Base-by-base conservation (phyloP, 2,888 invertebrate genomes). In the Harpalus rubripes region DNA sequence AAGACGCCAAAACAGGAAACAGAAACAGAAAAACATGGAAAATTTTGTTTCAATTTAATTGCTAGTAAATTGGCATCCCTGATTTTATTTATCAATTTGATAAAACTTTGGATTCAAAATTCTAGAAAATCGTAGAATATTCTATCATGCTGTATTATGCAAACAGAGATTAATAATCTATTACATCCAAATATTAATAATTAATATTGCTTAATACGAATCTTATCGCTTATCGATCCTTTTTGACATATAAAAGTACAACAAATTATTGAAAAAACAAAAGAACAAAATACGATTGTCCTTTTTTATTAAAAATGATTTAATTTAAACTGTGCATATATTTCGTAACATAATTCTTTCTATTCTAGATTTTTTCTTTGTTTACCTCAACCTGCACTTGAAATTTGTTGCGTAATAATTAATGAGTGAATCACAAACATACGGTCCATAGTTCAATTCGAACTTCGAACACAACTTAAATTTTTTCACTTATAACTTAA, bases 401-500 rank as follows among this genome's bases (percentile, higher is more conserved):
- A 44, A 78, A 78, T 58, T 58, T 58, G 58, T 80, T 80, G 39
- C 80, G 80, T 61, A 80, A 80, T 39, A 80, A 12, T 61, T 18
- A 80, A 41, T 7, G 61, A 80, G 80, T 80, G 80, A 78, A 59
- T 80, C 80, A 80, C 16, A 41, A 74, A 72, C 16, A 26, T 10
- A 72, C 18, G 44, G 82, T 68, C 56, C 72, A 82, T 16, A 82
- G 58, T 82, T 12, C 82, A 72, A 41, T 15, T 10, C 1, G 10
- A 4, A 74, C 22, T 15, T 10, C 1, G 10, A 4, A 74, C 22
- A 16, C 8, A 4, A 39, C 8, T n/a, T 15, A n/a, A n/a, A n/a
- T 10, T 18, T 8, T 74, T 74, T 41, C 18, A 68, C 39, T 63
- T 12, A 6, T 6, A 39, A 68, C 7, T 32, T 39, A 68, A 32